Evolutionary conservation across 1,140 invertebrate genomes (phyloP), one percentile per base, ranked within the genome.

Genomic region (Zaprionus vittiger): DNA sequence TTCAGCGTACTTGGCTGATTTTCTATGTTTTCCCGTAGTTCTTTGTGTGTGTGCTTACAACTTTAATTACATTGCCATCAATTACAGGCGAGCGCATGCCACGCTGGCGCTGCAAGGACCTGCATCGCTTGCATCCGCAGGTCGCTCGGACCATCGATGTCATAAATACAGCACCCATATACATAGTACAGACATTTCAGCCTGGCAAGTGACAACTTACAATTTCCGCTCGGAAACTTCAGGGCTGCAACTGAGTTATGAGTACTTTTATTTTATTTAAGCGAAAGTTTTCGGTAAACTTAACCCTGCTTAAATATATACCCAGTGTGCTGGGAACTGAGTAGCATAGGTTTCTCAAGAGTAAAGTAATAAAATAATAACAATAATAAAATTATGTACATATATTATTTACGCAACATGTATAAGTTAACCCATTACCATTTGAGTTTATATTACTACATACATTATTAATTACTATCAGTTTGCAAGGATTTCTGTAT

Each of bases 11-110:
- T 54, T 66, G 49, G 41, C 34, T 28, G 28, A 37, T 69, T 49
- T 62, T 55, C 66, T 41, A 74, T 78, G 65, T 68, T 81, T 79
- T 67, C 63, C 47, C 5, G 12, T 15, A 38, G 44, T 17, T 1
- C 28, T 63, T 4, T 41, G 38, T 5, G 5, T n/a, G 15, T 49
- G 44, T 71, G 65, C 66, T 77, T 75, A 41, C 59, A 78, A 74
- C 77, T 69, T 83, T 83, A 83, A 87, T 80, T 74, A 72, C 64
- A 64, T 78, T 78, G 76, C 76, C 66, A 78, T 71, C 79, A 74
- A 66, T 70, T 78, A 59, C 68, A 71, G 73, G 17, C 37, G 55
- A 60, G 61, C 38, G 15, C 6, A 44, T 44, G 41, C 41, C 41
- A 56, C 49, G 34, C 34, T n/a, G 41, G 14, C 49, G 26, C 34